Evolutionary conservation across 2,888 invertebrate genomes (phyloP).

Genomic region (Gortyna flavago): DNA sequence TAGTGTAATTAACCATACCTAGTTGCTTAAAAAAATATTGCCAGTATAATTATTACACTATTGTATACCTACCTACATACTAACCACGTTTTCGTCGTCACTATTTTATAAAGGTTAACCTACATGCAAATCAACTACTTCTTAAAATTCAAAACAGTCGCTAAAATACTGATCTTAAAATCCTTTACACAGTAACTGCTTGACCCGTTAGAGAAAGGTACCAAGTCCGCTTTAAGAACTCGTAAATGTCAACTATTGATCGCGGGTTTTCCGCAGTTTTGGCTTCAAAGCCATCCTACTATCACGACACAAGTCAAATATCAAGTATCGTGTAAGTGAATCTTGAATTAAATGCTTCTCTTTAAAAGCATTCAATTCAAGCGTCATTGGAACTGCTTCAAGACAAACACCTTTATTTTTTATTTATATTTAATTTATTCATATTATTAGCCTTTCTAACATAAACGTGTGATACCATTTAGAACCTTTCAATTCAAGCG

Average conservation of each 20-base stretch:
- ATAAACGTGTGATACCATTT: too few relatives aligned
- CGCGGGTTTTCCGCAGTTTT: background rate
- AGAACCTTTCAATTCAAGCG: too few relatives aligned
- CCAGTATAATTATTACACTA: background rate
- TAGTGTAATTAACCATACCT: background rate
- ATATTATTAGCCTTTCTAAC: too few relatives aligned
- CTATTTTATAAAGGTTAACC: background rate
- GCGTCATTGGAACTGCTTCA: background rate
- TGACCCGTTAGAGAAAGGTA: conserved; percentile 38
- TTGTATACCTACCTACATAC: background rate
- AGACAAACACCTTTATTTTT: too few relatives aligned
- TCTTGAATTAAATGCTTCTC: too few relatives aligned
- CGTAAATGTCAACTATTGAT: conserved; percentile 29
- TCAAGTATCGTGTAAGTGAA: too few relatives aligned
- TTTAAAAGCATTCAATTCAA: too few relatives aligned
- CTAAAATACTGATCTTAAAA: conserved; percentile 15
- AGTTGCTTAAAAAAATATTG: background rate
- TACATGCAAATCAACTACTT: background rate
- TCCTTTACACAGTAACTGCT: conserved; percentile 11
- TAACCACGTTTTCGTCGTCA: background rate
- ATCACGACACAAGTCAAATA: too few relatives aligned
- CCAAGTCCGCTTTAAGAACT: conserved; percentile 3
- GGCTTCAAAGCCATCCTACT: background rate
- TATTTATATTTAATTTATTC: too few relatives aligned
- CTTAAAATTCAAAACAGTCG: conserved; percentile 36